Evolutionary conservation across 2,113 vertebrate species (phyloP).

Genomic region (Oxygymnocypris stewartii): DNA sequence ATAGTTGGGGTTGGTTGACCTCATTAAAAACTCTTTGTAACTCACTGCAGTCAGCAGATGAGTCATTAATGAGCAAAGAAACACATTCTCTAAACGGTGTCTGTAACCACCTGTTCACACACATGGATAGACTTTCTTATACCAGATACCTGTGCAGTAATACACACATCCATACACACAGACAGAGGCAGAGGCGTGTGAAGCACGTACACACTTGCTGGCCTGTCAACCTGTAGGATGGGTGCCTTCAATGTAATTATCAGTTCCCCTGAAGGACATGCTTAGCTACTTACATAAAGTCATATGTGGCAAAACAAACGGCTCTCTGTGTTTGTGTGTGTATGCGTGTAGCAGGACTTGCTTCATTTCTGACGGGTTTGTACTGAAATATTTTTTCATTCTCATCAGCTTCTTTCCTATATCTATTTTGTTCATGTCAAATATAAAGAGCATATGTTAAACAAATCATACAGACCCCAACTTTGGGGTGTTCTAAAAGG

Average conservation of each 20-base stretch:
- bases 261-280: constrained; percentile 69
- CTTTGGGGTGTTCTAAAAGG: neutral
- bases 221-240: constrained; percentile 67
- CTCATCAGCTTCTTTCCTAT: too few relatives aligned
- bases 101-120: constrained; percentile 47
- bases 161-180: constrained; percentile 48
- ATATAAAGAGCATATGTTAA: neutral
- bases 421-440: neutral
- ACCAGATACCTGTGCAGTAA: neutral
- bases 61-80: constrained; percentile 64
- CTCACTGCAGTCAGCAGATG: constrained; percentile 52
- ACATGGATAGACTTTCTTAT: neutral
- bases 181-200: constrained; percentile 26
- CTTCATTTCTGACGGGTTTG: neutral
- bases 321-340: constrained; percentile 2
- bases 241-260: constrained; percentile 65
- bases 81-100: constrained; percentile 34
- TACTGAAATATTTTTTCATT: neutral
- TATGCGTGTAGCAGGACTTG: constrained; percentile 13
- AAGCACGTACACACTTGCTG: constrained; percentile 43
- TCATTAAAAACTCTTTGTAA: constrained; percentile 70
- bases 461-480: neutral
- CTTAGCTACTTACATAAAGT: constrained; percentile 67
- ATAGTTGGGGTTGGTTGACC: constrained; percentile 45
- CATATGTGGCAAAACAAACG: constrained; percentile 57